Evolutionary conservation across 2,113 vertebrate species (phyloP).

Genomic region (Trematocara macrostoma): DNA sequence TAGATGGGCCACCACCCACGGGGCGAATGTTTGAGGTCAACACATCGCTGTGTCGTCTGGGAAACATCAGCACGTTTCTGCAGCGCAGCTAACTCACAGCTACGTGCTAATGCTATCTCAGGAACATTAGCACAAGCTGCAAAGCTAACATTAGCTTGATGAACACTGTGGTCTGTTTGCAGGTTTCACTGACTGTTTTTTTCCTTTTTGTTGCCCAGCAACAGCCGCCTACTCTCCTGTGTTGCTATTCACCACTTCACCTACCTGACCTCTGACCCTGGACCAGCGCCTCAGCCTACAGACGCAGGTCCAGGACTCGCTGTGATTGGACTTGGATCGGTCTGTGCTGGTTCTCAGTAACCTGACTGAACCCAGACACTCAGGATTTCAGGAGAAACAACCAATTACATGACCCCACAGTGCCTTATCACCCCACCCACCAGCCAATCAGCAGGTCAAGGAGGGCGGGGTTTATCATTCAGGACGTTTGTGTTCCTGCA

Average conservation of each 20-base stretch:
- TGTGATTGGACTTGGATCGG: not conserved
- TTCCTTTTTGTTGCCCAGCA: not conserved
- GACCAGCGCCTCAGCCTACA: not conserved
- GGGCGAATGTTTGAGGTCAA: not conserved
- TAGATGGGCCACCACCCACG: not conserved
- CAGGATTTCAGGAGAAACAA: not conserved
- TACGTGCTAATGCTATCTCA: not conserved
- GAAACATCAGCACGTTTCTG: not conserved
- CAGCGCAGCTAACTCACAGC: not conserved
- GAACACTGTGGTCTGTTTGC: not conserved
- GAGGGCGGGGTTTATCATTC: not conserved
- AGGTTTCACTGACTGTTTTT: not conserved
- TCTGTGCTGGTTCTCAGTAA: not conserved
- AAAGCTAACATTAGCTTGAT: not conserved
- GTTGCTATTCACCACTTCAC: conserved; percentile 4
- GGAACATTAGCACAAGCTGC: not conserved
- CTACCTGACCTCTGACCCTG: not conserved
- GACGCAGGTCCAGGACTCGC: not conserved
- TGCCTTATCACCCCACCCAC: conserved; percentile 29
- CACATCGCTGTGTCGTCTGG: not conserved
- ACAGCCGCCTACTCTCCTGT: conserved; percentile 58
- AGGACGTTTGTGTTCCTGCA: not conserved
- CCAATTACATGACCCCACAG: not conserved
- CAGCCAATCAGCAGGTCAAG: not conserved
- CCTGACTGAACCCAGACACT: not conserved